A percentile compares a stretch with the other conserved stretches of the same genome.
Evolutionary conservation across 2,888 invertebrate species (phyloP).

Genomic region (Matsumyia berberina): DNA sequence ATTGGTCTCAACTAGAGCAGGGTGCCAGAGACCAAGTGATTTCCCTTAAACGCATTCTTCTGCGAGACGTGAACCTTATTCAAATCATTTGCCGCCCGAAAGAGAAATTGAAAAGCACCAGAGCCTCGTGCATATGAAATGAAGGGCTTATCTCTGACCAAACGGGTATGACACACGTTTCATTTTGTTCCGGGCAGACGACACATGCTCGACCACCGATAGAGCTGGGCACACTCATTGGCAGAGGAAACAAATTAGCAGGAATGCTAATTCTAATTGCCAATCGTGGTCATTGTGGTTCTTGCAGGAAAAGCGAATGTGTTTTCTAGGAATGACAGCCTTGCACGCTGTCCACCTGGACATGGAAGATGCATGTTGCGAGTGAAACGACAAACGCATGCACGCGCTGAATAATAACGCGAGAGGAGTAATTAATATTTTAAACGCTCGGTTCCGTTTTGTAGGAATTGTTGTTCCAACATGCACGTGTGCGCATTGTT

Average conservation of each 20-base stretch:
- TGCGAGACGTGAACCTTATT: conserved; percentile 62
- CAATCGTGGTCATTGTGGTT: conserved; percentile 37
- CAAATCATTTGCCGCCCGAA: conserved; percentile 36
- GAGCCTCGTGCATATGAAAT: conserved; percentile 44
- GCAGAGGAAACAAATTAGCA: conserved; percentile 52
- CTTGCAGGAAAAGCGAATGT: conserved; percentile 54
- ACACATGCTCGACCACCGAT: conserved; percentile 56
- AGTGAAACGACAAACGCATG: conserved; percentile 44
- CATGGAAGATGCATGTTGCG: conserved; percentile 46
- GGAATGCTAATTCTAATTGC: conserved; percentile 65
- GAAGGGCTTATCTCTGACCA: conserved; percentile 49
- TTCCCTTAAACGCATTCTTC: conserved; percentile 60
- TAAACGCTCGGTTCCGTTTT: conserved; percentile 62
- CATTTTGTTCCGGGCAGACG: conserved; percentile 61
- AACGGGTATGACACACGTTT: conserved; percentile 31
- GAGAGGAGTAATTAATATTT: conserved; percentile 66
- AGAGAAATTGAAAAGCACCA: conserved; percentile 60
- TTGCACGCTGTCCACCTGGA: conserved; percentile 37
- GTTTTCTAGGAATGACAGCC: conserved; percentile 62
- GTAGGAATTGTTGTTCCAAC: conserved; percentile 28
- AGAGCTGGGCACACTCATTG: conserved; percentile 14
- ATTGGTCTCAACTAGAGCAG: conserved; percentile 49
- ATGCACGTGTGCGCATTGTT: conserved; percentile 38
- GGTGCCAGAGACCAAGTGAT: conserved; percentile 45
- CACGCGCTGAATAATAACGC: conserved; percentile 68